Base-by-base conservation (phyloP, 2,113 vertebrate genomes). In the Oncorhynchus tshawytscha region DNA sequence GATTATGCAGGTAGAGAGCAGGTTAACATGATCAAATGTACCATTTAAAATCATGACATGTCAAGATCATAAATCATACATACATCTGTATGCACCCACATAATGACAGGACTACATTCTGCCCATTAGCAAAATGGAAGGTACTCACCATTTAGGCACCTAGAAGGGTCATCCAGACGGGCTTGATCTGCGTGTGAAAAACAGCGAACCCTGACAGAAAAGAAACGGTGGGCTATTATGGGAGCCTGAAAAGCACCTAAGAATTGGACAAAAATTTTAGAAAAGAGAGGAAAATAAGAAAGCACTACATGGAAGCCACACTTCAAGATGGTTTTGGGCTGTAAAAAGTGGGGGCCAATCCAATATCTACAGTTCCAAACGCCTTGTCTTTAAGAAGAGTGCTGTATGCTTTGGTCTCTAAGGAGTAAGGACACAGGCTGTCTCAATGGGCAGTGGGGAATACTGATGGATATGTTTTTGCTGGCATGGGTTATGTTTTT, bases 401-500 rank as follows among this genome's bases (percentile, higher is more conserved):
- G n/a, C 24, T 62, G 77, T 72, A 69, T 65, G 22, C 60, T 77
- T 65, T 71, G 89, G 84, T 90, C 87, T 85, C 75, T 70, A 70
- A 73, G 84, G 74, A 2, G 71, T 76, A 64, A 75, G 70, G 82
- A 81, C 59, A 73, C 67, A 67, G 73, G 77, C 71, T 82, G 84
- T 84, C 87, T 90, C 76, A 84, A 69, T 67, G 90, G 76, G 82
- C 88, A 75, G 79, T 68, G 86, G 76, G 89, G 88, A 86, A 87
- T 78, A 88, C 90, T 89, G 91, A 90, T 85, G 87, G 88, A 88
- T 89, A 80, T 86, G 81, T 88, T 91, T 89, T 92, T 89, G 82
- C 87, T 84, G 87, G 86, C 87, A 91, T 76, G 88, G 91, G 73
- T 91, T 91, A 86, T 91, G 88, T 91, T n/a, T 68, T 92, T 92